Percentiles rank a stretch among this genome's conserved stretches.
These are phyloP conservation scores for Zophobas atratus DNA, from an alignment of 1,140 invertebrate species.

Conservation along the genomic window DNA sequence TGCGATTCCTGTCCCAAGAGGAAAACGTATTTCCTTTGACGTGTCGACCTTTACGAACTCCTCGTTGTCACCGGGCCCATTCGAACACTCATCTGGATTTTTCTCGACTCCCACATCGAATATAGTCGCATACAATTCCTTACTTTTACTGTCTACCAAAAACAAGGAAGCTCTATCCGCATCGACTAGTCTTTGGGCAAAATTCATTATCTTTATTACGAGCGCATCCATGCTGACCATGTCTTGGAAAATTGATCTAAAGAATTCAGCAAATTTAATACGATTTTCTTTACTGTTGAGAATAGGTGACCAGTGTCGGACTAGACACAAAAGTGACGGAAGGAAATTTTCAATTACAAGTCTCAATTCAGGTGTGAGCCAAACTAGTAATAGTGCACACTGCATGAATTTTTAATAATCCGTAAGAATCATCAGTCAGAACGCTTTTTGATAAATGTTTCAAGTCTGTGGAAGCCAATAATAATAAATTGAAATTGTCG, in stretches of 20 bases:
- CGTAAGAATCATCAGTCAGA: too few species aligned
- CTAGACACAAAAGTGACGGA: too few species aligned
- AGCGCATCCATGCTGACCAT: constrained; percentile 88
- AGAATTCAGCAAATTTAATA: constrained; percentile 32
- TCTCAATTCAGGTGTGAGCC: too few species aligned
- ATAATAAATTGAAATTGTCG: too few species aligned
- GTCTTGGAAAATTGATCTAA: constrained; percentile 83
- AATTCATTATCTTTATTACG: constrained; percentile 88
- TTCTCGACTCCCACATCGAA: constrained; percentile 79
- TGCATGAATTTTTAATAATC: too few species aligned
- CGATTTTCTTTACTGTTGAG: too few species aligned
- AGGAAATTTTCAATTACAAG: too few species aligned
- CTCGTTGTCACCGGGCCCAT: constrained; percentile 54
- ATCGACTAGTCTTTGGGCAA: constrained; percentile 84
- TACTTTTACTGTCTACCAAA: constrained; percentile 79
- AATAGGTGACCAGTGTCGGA: too few species aligned
- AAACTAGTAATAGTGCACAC: too few species aligned
- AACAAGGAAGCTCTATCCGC: constrained; percentile 87
- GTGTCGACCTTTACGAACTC: constrained; percentile 61
- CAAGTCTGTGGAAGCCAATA: too few species aligned
- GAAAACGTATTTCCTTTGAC: constrained; percentile 71
- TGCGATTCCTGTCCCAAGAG: constrained; percentile 73
- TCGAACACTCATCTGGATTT: constrained; percentile 58
- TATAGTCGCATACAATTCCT: constrained; percentile 86
- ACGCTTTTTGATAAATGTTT: too few species aligned